phyloP scores from a whole-genome alignment of 2,888 invertebrate genomes.

The Steromphala cineraria region DNA sequence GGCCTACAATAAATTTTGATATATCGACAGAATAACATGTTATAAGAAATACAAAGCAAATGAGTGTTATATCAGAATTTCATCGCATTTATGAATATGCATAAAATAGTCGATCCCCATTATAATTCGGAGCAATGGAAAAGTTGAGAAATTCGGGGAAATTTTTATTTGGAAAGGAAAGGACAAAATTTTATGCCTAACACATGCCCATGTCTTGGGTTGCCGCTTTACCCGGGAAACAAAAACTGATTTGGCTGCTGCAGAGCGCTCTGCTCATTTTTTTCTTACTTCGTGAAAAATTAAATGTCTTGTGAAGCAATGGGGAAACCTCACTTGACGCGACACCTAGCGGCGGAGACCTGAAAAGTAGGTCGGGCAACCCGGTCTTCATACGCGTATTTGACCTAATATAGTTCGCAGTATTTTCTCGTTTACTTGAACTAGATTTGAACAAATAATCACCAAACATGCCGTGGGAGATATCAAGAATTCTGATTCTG shows the following conservation, averaged over 20 bases:
- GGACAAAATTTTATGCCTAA: not conserved
- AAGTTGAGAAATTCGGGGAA: no score
- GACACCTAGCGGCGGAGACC: constrained; percentile 28
- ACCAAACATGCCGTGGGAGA: not conserved
- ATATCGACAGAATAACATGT: no score
- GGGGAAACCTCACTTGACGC: constrained; percentile 7
- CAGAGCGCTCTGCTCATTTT: not conserved
- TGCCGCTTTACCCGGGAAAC: not conserved
- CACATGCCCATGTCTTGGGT: not conserved
- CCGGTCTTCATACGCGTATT: constrained; percentile 35
- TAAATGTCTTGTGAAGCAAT: constrained; percentile 23
- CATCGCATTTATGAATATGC: no score
- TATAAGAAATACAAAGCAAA: no score
- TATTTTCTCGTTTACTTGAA: not conserved
- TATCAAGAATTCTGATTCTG: not conserved
- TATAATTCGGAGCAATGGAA: no score
- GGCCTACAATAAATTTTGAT: no score
- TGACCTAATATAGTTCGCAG: constrained; percentile 31
- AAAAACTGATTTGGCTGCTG: not conserved
- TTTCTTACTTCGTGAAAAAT: constrained; percentile 2
- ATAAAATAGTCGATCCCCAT: no score
- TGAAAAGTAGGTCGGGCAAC: constrained; percentile 42
- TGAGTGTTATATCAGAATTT: no score
- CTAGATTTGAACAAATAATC: not conserved
- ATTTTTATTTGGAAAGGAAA: no score